phyloP scores from a whole-genome alignment of 2,888 invertebrate species.

The Tipula unca region DNA sequence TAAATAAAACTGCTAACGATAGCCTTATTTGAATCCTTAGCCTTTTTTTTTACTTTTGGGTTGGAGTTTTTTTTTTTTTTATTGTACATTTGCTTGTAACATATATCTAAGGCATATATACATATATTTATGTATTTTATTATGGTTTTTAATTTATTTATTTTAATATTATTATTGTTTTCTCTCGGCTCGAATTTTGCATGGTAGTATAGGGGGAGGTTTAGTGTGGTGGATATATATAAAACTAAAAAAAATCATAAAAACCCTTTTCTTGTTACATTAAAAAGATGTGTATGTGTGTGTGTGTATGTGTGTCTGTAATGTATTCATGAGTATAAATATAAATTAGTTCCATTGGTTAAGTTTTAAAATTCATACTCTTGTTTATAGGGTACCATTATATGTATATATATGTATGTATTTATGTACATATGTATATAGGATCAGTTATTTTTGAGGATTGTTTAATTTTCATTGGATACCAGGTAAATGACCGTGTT shows the following conservation, averaged over 20 bases:
- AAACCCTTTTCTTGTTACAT: neutral
- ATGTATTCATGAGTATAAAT: conserved; percentile 14
- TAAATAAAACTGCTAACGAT: conserved; percentile 14
- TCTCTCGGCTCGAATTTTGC: neutral
- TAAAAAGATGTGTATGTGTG: neutral
- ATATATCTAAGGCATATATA: neutral
- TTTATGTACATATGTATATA: neutral
- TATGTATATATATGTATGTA: neutral
- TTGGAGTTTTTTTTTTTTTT: neutral
- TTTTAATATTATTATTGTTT: neutral
- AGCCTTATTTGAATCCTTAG: conserved; percentile 14
- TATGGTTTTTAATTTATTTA: neutral
- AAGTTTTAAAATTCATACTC: neutral
- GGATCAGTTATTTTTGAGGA: neutral
- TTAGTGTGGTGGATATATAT: neutral
- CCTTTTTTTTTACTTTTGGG: neutral
- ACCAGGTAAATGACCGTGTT: neutral
- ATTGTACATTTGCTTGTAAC: conserved; percentile 1
- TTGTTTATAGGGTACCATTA: neutral
- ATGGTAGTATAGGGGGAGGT: too few species aligned
- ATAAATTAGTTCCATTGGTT: neutral
- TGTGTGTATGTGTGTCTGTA: neutral
- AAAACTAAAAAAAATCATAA: neutral
- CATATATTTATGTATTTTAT: neutral
- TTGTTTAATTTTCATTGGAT: neutral